Evolutionary conservation across 2,888 invertebrate species (phyloP), one percentile per base, ranked within the genome.

Genomic region (Leptura quadrifasciata): DNA sequence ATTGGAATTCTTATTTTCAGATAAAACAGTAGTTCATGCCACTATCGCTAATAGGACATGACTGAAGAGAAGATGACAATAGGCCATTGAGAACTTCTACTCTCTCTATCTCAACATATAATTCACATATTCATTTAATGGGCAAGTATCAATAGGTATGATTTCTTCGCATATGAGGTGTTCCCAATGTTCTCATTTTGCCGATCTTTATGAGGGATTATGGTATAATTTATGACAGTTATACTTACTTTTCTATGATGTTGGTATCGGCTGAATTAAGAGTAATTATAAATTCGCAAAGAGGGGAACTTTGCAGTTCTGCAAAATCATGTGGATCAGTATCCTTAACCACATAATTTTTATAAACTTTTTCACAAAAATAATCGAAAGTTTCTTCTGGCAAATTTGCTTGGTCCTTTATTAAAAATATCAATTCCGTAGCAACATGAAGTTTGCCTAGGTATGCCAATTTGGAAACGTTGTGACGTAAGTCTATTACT

Each of bases 361-460:
- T 75, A 65, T 75, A 78, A 12, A 80, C 39, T 54, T 58, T 65
- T 21, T 76, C 72, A 67, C 78, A 80, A 39, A 82, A 77, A 27
- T 61, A 72, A 65, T 81, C 73, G 21, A 81, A 80, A 17, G 72
- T 75, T 9, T 78, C 76, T 61, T 79, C 76, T 1, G 75, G 55
- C 20, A 81, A 27, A 20, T 60, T 58, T 27, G 77, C 74, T 60
- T 80, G 75, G n/a, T 79, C 78, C 71, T 80, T 81, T 18, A 80
- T 74, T 20, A 84, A 75, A 75, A 76, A 81, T 54, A 82, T 79
- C 21, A 83, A 77, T 68, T 84, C 84, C 3, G 77, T 72, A 15
- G 77, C 78, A 57, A 80, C 68, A 64, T 84, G 83, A 24, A 84
- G 72, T 55, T 80, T 81, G 15, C 72, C 54, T 31, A 84, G 74